Evolutionary conservation across 2,888 invertebrate species (phyloP), one percentile per base, ranked within the genome.

Genomic region (Petrolisthes manimaculis): DNA sequence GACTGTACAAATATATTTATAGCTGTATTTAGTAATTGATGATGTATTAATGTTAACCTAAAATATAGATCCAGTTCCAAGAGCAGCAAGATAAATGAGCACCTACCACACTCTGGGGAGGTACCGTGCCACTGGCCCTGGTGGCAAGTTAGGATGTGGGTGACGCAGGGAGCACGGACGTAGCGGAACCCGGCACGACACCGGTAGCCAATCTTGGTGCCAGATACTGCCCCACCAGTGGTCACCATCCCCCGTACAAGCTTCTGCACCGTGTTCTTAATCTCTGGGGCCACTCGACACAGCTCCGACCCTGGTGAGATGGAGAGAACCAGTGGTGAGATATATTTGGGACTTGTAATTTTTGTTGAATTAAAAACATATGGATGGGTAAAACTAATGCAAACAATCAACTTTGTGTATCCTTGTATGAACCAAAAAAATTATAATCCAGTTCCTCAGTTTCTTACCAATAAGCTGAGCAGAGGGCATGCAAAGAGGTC

Each of bases 41-140:
- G 37, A 37, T 37, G 37, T 37, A 37, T 37, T 37, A 37, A 37
- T 2, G 2, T 37, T 37, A 37, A 37, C 37, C 37, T 1, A 37
- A 37, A 37, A 37, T 37, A 37, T 37, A 37, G 37, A 0, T 37
- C 37, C 37, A 37, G 37, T 37, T 37, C 37, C 37, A 37, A 37
- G 37, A 37, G 37, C 37, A 37, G 37, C 37, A 37, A 56, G 12
- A n/a, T 9, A 21, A 24, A 54, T 12, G 9, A n/a, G 12, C 37
- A 86, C 82, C 83, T 81, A 89, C 89, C 90, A 89, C 91, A 91
- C 37, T 90, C 67, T 8, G 91, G 91, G 8, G 86, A 87, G 4
- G 83, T 87, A 5, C 91, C 91, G 4, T 69, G 80, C 91, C 91
- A 91, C 61, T 88, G 77, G 21, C 91, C 91, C 12, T 82, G 84